Conservation (phyloP, 1,140 invertebrate genomes). For the Sycophila sp. region DNA sequence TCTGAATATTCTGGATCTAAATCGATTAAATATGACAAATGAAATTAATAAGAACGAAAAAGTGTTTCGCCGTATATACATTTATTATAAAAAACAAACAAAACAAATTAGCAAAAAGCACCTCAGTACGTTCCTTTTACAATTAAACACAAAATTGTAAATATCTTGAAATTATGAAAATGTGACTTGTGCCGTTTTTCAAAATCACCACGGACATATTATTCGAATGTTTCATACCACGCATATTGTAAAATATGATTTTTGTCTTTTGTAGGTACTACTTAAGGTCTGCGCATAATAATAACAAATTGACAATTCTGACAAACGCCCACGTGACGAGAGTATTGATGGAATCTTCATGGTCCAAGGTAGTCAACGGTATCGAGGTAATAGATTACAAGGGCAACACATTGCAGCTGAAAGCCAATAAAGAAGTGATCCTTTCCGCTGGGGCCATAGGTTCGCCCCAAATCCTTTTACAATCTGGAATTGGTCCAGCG, state of each 20-base stretch:
- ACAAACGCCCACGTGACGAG: conserved; percentile 64
- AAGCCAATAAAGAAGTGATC: conserved; percentile 71
- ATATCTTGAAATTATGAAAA: no score
- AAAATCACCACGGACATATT: no score
- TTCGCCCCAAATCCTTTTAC: conserved; percentile 75
- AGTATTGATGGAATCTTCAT: conserved; percentile 63
- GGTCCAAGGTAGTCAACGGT: conserved; percentile 68
- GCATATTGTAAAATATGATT: neutral
- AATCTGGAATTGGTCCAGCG: conserved; percentile 76
- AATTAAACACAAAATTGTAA: no score
- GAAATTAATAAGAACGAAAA: no score
- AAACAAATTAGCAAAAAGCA: no score
- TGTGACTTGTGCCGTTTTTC: no score
- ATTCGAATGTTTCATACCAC: no score
- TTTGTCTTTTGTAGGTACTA: conserved; percentile 47
- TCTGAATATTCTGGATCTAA: no score
- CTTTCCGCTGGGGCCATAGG: conserved; percentile 75
- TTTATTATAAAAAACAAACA: no score
- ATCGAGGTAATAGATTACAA: conserved; percentile 69
- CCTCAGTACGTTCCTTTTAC: no score
- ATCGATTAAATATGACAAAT: no score
- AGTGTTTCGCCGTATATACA: no score
- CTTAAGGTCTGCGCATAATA: conserved; percentile 61
- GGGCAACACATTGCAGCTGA: conserved; percentile 48
- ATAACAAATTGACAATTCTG: conserved; percentile 61